A percentile compares a stretch with the other conserved stretches of the same genome.
Evolutionary conservation across 2,888 invertebrate genomes (phyloP).

Genomic region (Ormia ochracea): DNA sequence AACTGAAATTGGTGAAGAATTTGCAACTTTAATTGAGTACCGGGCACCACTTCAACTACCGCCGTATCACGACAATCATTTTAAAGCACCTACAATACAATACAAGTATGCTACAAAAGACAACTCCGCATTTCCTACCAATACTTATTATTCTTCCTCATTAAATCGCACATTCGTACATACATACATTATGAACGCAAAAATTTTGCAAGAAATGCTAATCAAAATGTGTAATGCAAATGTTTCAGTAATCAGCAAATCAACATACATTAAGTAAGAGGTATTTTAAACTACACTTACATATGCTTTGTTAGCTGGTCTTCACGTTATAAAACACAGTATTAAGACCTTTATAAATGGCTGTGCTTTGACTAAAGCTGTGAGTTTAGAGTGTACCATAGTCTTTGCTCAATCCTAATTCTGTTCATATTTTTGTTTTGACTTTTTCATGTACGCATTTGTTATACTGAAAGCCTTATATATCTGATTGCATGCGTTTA

Average conservation of each 20-base stretch:
- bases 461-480: background rate
- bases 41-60: slow-evolving; percentile 40
- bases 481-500: too few relatives aligned
- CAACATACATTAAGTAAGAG: background rate
- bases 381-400: slow-evolving; percentile 3
- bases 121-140: slow-evolving; percentile 57
- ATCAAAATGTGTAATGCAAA: slow-evolving; percentile 59
- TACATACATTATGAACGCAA: background rate
- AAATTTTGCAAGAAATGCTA: slow-evolving; percentile 58
- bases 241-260: slow-evolving; percentile 39
- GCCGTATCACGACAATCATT: slow-evolving; percentile 18
- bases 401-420: background rate
- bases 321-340: background rate
- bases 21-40: slow-evolving; percentile 58
- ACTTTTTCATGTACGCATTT: slow-evolving; percentile 1
- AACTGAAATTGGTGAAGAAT: slow-evolving; percentile 58
- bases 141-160: slow-evolving; percentile 57
- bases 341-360: background rate
- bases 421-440: background rate
- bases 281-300: background rate
- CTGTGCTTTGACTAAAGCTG: background rate
- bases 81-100: slow-evolving; percentile 50
- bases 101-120: slow-evolving; percentile 40
- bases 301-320: slow-evolving; percentile 24
- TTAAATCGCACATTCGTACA: slow-evolving; percentile 32